These are phyloP conservation scores for Lobophora halterata DNA, from an alignment of 2,888 invertebrate genomes.

Conservation along the genomic window DNA sequence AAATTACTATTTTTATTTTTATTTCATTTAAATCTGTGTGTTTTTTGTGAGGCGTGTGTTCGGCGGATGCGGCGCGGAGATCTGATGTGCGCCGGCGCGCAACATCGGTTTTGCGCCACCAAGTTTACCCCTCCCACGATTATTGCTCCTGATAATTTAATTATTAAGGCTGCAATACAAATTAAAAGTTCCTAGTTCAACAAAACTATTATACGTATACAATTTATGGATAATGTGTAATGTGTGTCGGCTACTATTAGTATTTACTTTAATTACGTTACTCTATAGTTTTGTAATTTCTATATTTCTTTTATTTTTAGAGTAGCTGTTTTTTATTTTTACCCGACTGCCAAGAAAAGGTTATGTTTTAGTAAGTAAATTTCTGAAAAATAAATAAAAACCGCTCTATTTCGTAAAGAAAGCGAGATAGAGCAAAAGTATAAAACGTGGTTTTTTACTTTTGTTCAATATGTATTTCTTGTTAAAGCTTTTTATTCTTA, in stretches of 20 bases:
- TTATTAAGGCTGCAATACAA: slow-evolving; percentile 47
- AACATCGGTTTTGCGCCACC: slow-evolving; percentile 45
- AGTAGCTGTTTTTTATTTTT: too few species aligned
- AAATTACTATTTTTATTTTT: slow-evolving; percentile 10
- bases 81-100: slow-evolving; percentile 45
- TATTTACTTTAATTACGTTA: too few species aligned
- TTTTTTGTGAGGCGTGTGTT: slow-evolving; percentile 45
- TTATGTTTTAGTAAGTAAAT: too few species aligned
- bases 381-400: too few species aligned
- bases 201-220: slow-evolving; percentile 27
- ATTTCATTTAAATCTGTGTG: slow-evolving; percentile 13
- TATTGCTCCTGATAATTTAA: slow-evolving; percentile 59
- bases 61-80: slow-evolving; percentile 42
- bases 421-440: too few species aligned
- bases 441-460: too few species aligned
- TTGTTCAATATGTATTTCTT: too few species aligned
- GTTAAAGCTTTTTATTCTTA: too few species aligned
- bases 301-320: too few species aligned
- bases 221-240: slow-evolving; percentile 2
- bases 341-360: too few species aligned
- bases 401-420: too few species aligned
- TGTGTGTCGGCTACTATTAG: not conserved
- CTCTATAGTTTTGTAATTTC: too few species aligned
- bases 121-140: slow-evolving; percentile 54
- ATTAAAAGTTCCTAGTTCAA: slow-evolving; percentile 42